phyloP scores from a whole-genome alignment of 2,888 invertebrate genomes.

The Odontothrips loti region DNA sequence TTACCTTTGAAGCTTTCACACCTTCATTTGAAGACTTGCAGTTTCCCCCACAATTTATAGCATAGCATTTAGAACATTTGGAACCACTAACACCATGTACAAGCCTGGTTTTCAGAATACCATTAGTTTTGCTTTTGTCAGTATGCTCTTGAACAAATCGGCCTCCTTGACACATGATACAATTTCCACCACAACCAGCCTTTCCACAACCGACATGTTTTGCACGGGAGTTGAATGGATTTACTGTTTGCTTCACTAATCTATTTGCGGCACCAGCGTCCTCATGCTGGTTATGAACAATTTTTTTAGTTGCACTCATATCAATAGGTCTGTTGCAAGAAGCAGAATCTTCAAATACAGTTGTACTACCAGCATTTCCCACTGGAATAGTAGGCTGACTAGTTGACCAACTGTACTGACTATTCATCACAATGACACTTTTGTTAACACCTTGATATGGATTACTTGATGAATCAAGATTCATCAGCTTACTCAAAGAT shows the following conservation, averaged over 20 bases:
- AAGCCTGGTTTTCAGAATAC: not conserved
- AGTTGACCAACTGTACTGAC: constrained; percentile 4
- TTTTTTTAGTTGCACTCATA: not conserved
- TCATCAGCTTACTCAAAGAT: not conserved
- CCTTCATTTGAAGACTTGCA: not conserved
- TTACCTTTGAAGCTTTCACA: not conserved
- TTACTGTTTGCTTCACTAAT: too few relatives aligned
- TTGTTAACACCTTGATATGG: not conserved
- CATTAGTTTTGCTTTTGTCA: not conserved
- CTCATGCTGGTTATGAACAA: not conserved
- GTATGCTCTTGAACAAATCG: too few relatives aligned
- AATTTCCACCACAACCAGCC: too few relatives aligned
- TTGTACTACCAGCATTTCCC: not conserved
- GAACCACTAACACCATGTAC: not conserved
- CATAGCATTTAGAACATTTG: not conserved
- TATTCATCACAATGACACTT: constrained; percentile 18
- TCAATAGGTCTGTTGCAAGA: not conserved
- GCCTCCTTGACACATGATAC: too few relatives aligned
- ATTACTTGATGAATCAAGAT: not conserved
- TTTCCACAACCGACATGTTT: too few relatives aligned
- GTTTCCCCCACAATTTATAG: not conserved
- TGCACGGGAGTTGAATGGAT: too few relatives aligned
- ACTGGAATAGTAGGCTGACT: not conserved
- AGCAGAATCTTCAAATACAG: not conserved
- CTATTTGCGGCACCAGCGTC: too few relatives aligned